phyloP scores from a whole-genome alignment of 1,140 invertebrate species.

The Hyposmocoma kahamanoa region DNA sequence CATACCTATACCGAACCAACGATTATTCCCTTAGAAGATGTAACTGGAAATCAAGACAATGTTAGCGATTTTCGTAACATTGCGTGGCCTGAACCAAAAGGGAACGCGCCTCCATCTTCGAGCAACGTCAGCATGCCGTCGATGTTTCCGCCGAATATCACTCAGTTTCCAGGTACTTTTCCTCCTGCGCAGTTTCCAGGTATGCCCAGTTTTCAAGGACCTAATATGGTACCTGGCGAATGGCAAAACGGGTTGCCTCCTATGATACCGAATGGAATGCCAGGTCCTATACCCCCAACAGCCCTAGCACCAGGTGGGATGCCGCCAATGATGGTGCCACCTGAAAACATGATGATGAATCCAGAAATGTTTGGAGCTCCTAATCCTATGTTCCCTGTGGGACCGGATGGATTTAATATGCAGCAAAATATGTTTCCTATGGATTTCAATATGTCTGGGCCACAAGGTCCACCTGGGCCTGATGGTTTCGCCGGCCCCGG shows the following conservation, averaged over 20 bases:
- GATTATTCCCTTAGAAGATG: conserved; percentile 91
- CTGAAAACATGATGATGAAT: conserved; percentile 64
- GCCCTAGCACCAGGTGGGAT: conserved; percentile 34
- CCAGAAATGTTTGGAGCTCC: conserved; percentile 73
- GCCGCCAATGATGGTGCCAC: conserved; percentile 58
- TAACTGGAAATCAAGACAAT: conserved; percentile 85
- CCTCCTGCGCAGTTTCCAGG: conserved; percentile 52
- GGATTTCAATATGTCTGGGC: conserved; percentile 55
- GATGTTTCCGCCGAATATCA: conserved; percentile 69
- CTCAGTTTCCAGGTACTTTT: conserved; percentile 64
- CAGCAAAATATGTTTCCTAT: conserved; percentile 61
- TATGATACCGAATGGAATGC: conserved; percentile 41
- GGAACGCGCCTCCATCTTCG: conserved; percentile 59
- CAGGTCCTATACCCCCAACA: conserved; percentile 37
- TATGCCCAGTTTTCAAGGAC: conserved; percentile 50
- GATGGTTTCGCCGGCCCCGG: conserved; percentile 57
- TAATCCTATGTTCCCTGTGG: conserved; percentile 57
- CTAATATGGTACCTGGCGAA: conserved; percentile 49
- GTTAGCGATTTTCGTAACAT: conserved; percentile 83
- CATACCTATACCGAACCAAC: conserved; percentile 84
- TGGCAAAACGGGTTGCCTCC: conserved; percentile 56
- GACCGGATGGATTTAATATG: conserved; percentile 57
- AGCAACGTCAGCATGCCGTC: conserved; percentile 44
- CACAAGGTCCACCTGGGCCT: conserved; percentile 47
- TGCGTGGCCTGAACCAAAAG: conserved; percentile 89